phyloP scores from a whole-genome alignment of 2,888 invertebrate genomes.

The Tupiocoris notatus region DNA sequence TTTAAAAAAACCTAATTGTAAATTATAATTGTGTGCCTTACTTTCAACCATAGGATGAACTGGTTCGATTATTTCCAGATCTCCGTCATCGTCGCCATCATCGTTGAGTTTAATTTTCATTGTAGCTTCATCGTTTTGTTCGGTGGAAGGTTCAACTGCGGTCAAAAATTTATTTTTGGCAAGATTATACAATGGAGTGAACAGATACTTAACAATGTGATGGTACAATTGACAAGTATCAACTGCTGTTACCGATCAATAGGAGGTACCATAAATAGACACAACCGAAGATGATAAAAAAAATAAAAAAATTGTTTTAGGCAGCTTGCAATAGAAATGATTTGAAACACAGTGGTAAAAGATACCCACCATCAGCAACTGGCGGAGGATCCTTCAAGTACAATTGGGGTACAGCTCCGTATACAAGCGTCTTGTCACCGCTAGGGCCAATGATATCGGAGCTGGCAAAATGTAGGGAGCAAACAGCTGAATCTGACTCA shows the following conservation, averaged over 20 bases:
- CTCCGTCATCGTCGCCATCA: constrained; percentile 10
- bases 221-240: too few species aligned
- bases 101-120: background rate
- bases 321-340: background rate
- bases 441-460: background rate
- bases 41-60: constrained; percentile 19
- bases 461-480: constrained; percentile 29
- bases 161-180: too few species aligned
- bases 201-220: too few species aligned
- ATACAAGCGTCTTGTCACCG: background rate
- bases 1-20: too few species aligned
- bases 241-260: too few species aligned
- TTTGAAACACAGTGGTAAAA: background rate
- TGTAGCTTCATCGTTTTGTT: background rate
- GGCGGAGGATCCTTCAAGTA: background rate
- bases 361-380: background rate
- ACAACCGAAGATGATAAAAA: too few species aligned
- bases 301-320: background rate
- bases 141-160: background rate
- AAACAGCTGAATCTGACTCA: constrained; percentile 3
- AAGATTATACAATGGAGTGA: too few species aligned
- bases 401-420: constrained; percentile 2
- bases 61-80: constrained; percentile 31
- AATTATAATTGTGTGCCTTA: too few species aligned
- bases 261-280: too few species aligned